phyloP scores from a whole-genome alignment of 2,888 invertebrate species.

The Diloba caeruleocephala region DNA sequence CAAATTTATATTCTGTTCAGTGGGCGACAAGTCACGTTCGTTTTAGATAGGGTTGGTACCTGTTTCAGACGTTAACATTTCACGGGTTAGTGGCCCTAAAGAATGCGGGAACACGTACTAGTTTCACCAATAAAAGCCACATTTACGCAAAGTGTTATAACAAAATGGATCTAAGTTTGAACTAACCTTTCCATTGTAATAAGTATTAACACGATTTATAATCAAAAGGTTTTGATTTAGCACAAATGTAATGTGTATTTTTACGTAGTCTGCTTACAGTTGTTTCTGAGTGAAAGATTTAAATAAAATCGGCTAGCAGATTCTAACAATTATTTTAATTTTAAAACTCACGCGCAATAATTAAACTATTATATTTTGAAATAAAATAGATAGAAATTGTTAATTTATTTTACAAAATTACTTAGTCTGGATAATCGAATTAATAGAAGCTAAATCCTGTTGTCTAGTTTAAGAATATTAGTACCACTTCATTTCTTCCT shows the following conservation, averaged over 20 bases:
- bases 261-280: conserved; percentile 4
- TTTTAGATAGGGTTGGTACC: conserved; percentile 52
- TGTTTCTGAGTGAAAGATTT: conserved; percentile 13
- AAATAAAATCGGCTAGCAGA: conserved; percentile 13
- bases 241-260: conserved; percentile 7
- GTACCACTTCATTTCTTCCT: no score
- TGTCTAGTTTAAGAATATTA: no score
- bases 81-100: conserved; percentile 36
- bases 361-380: no score
- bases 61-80: conserved; percentile 51
- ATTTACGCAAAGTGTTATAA: conserved; percentile 35
- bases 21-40: conserved; percentile 55
- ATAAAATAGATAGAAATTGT: no score
- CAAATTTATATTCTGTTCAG: conserved; percentile 53
- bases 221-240: conserved; percentile 18
- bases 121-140: conserved; percentile 49
- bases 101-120: conserved; percentile 45
- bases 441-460: no score
- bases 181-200: conserved; percentile 19
- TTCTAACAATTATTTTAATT: no score
- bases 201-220: no score
- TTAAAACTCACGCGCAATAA: no score
- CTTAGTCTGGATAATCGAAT: no score
- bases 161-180: conserved; percentile 42
- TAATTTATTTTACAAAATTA: no score